These are phyloP conservation scores for Diogma glabrata DNA, from an alignment of 2,888 invertebrate species.

Conservation along the genomic window DNA sequence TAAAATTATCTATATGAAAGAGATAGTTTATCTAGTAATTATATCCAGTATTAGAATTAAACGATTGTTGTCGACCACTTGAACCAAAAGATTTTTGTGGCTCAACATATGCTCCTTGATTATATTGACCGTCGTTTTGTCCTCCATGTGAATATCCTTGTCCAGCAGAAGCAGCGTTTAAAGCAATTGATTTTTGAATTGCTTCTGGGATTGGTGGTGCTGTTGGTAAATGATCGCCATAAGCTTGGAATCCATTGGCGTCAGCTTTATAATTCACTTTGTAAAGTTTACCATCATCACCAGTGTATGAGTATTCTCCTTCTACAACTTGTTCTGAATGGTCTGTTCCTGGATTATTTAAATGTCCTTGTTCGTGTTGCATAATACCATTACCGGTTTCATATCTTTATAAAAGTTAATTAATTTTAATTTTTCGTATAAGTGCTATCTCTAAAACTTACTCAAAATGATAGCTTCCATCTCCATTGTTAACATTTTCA, in stretches of 20 bases:
- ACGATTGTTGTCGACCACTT: no score
- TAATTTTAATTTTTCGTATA: slow-evolving; percentile 13
- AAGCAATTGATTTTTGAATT: slow-evolving; percentile 19
- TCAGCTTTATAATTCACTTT: slow-evolving; percentile 60
- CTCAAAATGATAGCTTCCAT: slow-evolving; percentile 54
- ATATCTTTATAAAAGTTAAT: slow-evolving; percentile 34
- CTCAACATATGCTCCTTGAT: no score
- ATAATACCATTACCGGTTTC: slow-evolving; percentile 55
- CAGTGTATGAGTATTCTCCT: slow-evolving; percentile 51
- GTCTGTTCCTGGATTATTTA: slow-evolving; percentile 45
- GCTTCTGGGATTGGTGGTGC: slow-evolving; percentile 56
- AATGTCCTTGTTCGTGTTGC: slow-evolving; percentile 42
- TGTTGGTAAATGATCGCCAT: slow-evolving; percentile 65
- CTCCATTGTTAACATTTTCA: slow-evolving; percentile 48
- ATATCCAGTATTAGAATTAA: no score
- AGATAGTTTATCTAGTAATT: no score
- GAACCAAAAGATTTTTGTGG: no score
- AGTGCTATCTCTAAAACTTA: slow-evolving; percentile 33
- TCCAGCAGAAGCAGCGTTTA: slow-evolving; percentile 15
- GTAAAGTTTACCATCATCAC: slow-evolving; percentile 48
- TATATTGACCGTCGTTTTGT: slow-evolving; percentile 9
- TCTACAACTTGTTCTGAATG: slow-evolving; percentile 48
- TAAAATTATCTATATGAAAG: no score
- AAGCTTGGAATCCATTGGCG: slow-evolving; percentile 63
- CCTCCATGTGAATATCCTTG: not conserved